phyloP scores from a whole-genome alignment of 2,888 invertebrate species.

The Lagria hirta region DNA sequence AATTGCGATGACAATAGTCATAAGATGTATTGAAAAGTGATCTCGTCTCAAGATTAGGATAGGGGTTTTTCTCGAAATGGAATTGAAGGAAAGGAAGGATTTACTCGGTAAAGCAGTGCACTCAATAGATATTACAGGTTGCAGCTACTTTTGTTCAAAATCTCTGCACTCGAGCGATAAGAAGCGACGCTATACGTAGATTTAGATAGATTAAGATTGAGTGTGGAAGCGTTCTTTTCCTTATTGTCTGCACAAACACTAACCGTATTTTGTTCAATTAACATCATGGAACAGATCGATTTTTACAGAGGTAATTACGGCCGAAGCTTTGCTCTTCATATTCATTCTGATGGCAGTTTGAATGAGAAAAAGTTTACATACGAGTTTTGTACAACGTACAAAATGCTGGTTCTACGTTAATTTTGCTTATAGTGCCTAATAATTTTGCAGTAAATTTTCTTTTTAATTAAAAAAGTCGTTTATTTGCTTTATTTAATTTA shows the following conservation, averaged over 20 bases:
- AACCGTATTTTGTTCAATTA: conserved; percentile 20
- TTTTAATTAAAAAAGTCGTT: no score
- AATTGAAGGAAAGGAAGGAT: conserved; percentile 31
- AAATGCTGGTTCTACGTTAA: no score
- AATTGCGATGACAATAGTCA: conserved; percentile 3
- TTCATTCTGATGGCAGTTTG: no score
- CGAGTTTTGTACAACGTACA: no score
- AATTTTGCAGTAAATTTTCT: no score
- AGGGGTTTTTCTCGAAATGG: conserved; percentile 32
- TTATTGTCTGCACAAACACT: conserved; percentile 17
- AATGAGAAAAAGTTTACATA: no score
- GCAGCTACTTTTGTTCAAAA: conserved; percentile 42
- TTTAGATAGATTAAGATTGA: conserved; percentile 52
- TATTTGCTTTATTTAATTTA: no score
- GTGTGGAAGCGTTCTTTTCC: conserved; percentile 30
- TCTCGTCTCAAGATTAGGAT: conserved; percentile 33
- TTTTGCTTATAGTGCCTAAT: no score
- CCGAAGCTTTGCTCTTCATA: no score
- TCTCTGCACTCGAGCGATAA: conserved; percentile 49
- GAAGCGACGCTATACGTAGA: conserved; percentile 49
- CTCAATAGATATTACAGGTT: conserved; percentile 36
- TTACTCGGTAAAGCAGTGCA: conserved; percentile 31
- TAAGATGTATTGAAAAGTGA: conserved; percentile 35
- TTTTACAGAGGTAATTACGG: conserved; percentile 23
- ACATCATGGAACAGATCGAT: conserved; percentile 13